A percentile compares a stretch with the other conserved stretches of the same genome.
phyloP scores from a whole-genome alignment of 2,797 vertebrate species.

The Aotus griseimembra region DNA sequence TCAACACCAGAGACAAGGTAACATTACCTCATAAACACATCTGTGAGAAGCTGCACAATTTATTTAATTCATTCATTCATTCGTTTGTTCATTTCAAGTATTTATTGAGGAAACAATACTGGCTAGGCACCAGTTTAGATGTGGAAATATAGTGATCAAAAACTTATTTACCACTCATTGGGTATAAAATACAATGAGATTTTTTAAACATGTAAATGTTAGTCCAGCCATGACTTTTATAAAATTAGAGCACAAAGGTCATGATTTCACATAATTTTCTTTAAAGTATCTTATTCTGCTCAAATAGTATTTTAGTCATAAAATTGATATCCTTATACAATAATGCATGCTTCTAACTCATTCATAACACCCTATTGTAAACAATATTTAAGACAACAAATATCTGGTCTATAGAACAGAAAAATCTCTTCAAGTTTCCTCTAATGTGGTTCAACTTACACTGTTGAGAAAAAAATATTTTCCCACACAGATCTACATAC shows the following conservation, averaged over 20 bases:
- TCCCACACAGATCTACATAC: neutral
- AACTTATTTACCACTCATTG: neutral
- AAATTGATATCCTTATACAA: neutral
- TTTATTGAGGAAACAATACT: neutral
- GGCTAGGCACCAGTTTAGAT: neutral
- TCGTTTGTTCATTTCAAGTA: neutral
- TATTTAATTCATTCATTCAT: neutral
- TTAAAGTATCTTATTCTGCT: neutral
- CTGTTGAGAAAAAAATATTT: conserved; percentile 2
- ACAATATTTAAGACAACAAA: neutral
- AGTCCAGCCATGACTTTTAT: neutral
- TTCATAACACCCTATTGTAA: neutral
- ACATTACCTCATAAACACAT: neutral
- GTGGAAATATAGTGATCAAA: neutral
- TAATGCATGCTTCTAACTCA: neutral
- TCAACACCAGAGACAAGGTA: neutral
- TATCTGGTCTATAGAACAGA: neutral
- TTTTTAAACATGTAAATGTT: neutral
- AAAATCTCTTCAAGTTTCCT: neutral
- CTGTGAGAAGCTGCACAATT: neutral
- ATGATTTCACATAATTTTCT: neutral
- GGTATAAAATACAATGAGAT: neutral
- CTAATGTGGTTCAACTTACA: neutral
- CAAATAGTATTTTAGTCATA: conserved; percentile 1
- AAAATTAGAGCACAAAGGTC: neutral